Evolutionary conservation across 2,113 vertebrate genomes (phyloP).

Genomic region (Panurus biarmicus): DNA sequence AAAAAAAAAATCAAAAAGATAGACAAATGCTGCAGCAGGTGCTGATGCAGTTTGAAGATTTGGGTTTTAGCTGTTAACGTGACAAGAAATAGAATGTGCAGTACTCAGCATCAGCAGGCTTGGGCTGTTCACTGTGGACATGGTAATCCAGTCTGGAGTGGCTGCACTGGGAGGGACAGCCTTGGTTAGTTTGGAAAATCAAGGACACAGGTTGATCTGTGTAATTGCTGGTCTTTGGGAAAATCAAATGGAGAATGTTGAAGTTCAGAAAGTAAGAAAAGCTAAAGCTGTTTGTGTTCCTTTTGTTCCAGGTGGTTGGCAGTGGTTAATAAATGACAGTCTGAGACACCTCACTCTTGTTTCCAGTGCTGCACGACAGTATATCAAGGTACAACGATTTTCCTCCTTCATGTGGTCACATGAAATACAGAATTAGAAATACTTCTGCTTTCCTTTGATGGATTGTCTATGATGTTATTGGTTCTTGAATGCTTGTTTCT

Average conservation of each 20-base stretch:
- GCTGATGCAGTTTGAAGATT: background rate
- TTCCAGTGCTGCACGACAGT: slow-evolving; percentile 70
- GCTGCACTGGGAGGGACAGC: background rate
- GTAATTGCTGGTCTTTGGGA: accelerated
- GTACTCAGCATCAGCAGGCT: background rate
- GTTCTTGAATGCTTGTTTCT: background rate
- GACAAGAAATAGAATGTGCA: background rate
- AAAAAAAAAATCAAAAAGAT: background rate
- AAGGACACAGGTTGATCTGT: background rate
- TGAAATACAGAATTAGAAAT: background rate
- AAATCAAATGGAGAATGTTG: background rate
- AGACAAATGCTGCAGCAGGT: background rate
- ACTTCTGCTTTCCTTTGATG: background rate
- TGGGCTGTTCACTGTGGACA: background rate
- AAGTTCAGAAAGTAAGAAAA: background rate
- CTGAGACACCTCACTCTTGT: slow-evolving; percentile 78
- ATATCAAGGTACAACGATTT: slow-evolving; percentile 72
- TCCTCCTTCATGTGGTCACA: background rate
- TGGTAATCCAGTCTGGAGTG: background rate
- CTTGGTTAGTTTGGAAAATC: background rate
- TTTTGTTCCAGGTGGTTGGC: slow-evolving; percentile 78
- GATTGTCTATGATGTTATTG: background rate
- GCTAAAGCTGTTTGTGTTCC: background rate
- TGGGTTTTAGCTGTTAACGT: background rate
- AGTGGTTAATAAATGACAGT: slow-evolving; percentile 86